Base-by-base conservation (phyloP, 2,113 vertebrate species). In the Oxyura jamaicensis region DNA sequence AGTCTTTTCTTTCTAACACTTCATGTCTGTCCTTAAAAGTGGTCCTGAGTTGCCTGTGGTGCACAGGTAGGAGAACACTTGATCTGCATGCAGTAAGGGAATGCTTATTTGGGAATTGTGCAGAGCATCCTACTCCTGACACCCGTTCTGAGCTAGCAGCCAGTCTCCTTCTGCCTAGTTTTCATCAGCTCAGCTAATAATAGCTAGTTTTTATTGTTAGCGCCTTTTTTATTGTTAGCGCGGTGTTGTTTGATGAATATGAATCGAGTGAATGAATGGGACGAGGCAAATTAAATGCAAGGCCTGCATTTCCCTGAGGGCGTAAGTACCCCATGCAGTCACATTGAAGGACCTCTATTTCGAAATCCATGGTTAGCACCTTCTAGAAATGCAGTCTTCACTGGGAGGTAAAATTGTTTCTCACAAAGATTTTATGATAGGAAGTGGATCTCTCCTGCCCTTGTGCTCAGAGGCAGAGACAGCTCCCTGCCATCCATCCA, bases 181-280 rank as follows among this genome's bases (percentile, higher is more conserved):
- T 86, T 72, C 78, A 52, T 72, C 91, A 92, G 71, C 78, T 68
- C 46, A 59, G 36, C 58, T 93, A 95, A 79, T 93, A 87, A 85
- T 90, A 95, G 74, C 35, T 79, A 23, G 15, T 48, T 53, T 81
- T 73, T 93, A 91, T 91, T 93, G 82, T 76, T 91, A 91, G 69
- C 50, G 65, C 26, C 41, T 48, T 76, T 73, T 90, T 83, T 88
- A 35, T 88, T 86, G 41, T 74, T 88, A 80, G 35, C 71, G 86
- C 22, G 18, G n/a, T 21, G 35, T 83, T 86, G 52, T 41, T 71
- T 69, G 7, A 1, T 90, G 73, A 91, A 86, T 78, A 31, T 46
- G 71, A 35, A 62, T 42, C 55, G 65, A 50, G 46, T 53, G 69
- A 78, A 58, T 36, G 71, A 79, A 74, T 33, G 48, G 48, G 60